Percentiles rank a stretch among this genome's conserved stretches.
These are phyloP conservation scores for Spisula subtruncata DNA, from an alignment of 2,888 invertebrate genomes.

Conservation along the genomic window DNA sequence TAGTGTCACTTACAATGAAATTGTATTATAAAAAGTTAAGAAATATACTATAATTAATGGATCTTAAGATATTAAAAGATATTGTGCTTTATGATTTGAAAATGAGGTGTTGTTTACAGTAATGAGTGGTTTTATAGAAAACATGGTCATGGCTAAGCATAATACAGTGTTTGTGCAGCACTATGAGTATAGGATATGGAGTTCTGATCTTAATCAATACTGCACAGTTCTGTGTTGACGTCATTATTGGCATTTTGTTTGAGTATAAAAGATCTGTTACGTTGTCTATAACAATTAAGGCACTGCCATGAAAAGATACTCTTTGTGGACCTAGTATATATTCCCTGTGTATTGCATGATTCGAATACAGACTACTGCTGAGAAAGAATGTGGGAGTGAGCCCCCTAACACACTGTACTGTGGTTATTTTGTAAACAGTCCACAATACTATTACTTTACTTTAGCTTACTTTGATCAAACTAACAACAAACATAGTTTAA, in stretches of 20 bases:
- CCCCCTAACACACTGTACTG: not conserved
- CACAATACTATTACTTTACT: not conserved
- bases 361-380: not conserved
- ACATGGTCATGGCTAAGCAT: not conserved
- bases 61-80: too few relatives aligned
- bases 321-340: not conserved
- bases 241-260: slow-evolving; percentile 41
- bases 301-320: slow-evolving; percentile 24
- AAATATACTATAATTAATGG: too few relatives aligned
- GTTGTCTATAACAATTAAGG: slow-evolving; percentile 24
- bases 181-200: not conserved
- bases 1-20: too few relatives aligned
- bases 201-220: slow-evolving; percentile 25
- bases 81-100: too few relatives aligned
- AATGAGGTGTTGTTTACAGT: too few relatives aligned
- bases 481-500: not conserved
- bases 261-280: slow-evolving; percentile 27
- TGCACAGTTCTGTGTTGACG: slow-evolving; percentile 33
- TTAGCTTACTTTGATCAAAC: not conserved
- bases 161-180: not conserved
- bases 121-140: not conserved
- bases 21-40: too few relatives aligned
- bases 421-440: not conserved
- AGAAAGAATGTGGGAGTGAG: not conserved
- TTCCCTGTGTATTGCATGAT: slow-evolving; percentile 1